Percentiles rank a stretch among this genome's conserved stretches.
phyloP scores from a whole-genome alignment of 2,113 vertebrate species.

The Balaeniceps rex region DNA sequence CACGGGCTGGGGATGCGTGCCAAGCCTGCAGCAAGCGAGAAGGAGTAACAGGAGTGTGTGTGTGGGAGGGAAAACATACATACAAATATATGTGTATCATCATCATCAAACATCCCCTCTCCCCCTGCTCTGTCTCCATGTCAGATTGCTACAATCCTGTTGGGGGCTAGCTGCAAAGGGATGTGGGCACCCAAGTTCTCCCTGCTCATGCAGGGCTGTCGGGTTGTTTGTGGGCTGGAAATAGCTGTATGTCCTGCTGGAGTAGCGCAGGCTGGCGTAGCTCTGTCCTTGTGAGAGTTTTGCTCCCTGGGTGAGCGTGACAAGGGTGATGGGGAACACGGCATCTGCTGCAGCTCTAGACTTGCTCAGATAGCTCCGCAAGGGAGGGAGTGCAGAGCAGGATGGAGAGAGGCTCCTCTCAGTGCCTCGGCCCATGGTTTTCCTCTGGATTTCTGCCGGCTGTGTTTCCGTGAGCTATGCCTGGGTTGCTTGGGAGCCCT shows the following conservation, averaged over 20 bases:
- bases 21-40: slow-evolving; percentile 56
- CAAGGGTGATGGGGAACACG: background rate
- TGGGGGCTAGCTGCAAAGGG: background rate
- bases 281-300: background rate
- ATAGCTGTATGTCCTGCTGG: background rate
- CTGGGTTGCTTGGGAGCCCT: background rate
- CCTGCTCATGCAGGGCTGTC: rapidly evolving
- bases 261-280: background rate
- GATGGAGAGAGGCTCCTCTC: background rate
- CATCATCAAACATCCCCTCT: background rate
- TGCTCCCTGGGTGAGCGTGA: background rate
- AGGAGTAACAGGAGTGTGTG: slow-evolving; percentile 36
- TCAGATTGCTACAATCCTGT: background rate
- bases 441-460: background rate
- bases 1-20: slow-evolving; percentile 22
- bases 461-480: rapidly evolving
- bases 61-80: slow-evolving; percentile 13
- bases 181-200: background rate
- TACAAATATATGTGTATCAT: background rate
- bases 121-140: background rate
- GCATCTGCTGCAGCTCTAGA: background rate
- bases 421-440: background rate
- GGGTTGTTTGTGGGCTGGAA: background rate
- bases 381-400: background rate
- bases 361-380: background rate